Conservation (phyloP, 2,797 vertebrate species). For the Enteromius thamalakanensis region DNA sequence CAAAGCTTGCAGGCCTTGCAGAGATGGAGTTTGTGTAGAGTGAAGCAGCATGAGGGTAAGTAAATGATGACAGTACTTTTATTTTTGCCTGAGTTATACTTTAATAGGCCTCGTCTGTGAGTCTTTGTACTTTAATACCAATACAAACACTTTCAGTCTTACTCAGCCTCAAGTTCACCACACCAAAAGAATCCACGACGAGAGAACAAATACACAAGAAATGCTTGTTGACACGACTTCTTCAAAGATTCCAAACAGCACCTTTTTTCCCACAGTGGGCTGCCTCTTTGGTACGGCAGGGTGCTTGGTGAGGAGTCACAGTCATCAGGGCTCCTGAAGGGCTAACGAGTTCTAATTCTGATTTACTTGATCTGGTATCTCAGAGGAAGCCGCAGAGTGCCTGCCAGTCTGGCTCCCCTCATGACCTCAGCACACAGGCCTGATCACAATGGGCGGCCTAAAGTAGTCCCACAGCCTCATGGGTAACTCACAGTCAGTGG, state of each 20-base stretch:
- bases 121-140: slow-evolving; percentile 26
- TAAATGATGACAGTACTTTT: slow-evolving; percentile 15
- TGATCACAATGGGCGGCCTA: slow-evolving; percentile 78
- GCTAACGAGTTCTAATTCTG: slow-evolving; percentile 76
- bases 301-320: slow-evolving; percentile 62
- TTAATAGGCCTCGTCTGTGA: slow-evolving; percentile 28
- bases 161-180: slow-evolving; percentile 42
- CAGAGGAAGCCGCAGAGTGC: slow-evolving; percentile 80
- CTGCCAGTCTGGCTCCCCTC: slow-evolving; percentile 85
- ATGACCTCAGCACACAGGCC: slow-evolving; percentile 77
- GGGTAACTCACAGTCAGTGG: slow-evolving; percentile 66
- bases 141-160: slow-evolving; percentile 39
- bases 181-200: slow-evolving; percentile 31
- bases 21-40: neutral
- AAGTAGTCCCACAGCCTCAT: slow-evolving; percentile 69
- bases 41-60: neutral
- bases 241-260: slow-evolving; percentile 53
- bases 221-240: slow-evolving; percentile 43
- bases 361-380: slow-evolving; percentile 85
- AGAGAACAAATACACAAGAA: slow-evolving; percentile 41
- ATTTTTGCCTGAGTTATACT: slow-evolving; percentile 7
- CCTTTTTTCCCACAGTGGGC: slow-evolving; percentile 60
- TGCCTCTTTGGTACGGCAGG: slow-evolving; percentile 66
- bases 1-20: neutral
- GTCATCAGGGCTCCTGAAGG: slow-evolving; percentile 77